Conservation (phyloP, 2,113 vertebrate genomes). For the Neofelis nebulosa region DNA sequence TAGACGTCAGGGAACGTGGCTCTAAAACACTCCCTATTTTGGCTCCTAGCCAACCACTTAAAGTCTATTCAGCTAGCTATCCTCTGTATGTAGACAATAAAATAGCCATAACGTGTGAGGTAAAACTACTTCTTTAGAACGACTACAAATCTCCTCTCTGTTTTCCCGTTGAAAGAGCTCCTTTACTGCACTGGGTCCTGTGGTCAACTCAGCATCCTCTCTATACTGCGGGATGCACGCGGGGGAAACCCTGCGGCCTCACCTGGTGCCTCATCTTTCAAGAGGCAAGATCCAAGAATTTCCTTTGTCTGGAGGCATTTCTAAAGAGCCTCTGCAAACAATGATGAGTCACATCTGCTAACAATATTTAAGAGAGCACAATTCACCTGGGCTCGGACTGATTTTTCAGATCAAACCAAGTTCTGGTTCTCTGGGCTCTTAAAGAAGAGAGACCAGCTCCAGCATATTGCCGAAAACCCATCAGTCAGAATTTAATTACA, state of each 20-base stretch:
- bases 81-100: conserved; percentile 7
- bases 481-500: conserved; percentile 63
- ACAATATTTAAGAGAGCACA: neutral
- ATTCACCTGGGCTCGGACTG: neutral
- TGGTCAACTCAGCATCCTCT: neutral
- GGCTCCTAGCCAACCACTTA: conserved; percentile 27
- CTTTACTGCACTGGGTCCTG: neutral
- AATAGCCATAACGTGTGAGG: neutral
- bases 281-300: neutral
- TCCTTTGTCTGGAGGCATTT: conserved; percentile 7
- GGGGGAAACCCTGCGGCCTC: neutral
- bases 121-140: neutral
- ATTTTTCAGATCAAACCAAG: conserved; percentile 5
- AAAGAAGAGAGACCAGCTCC: conserved; percentile 6
- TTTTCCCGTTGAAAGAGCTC: conserved; percentile 2
- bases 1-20: neutral
- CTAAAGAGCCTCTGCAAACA: neutral
- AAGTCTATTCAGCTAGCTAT: neutral
- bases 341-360: neutral
- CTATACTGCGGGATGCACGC: fast-evolving
- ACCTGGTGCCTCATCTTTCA: neutral
- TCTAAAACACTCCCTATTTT: conserved; percentile 45
- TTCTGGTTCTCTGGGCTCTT: conserved; percentile 3
- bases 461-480: conserved; percentile 49
- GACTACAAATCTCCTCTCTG: neutral